Evolutionary conservation across 2,888 invertebrate genomes (phyloP).

Genomic region (Hymenopus coronatus): DNA sequence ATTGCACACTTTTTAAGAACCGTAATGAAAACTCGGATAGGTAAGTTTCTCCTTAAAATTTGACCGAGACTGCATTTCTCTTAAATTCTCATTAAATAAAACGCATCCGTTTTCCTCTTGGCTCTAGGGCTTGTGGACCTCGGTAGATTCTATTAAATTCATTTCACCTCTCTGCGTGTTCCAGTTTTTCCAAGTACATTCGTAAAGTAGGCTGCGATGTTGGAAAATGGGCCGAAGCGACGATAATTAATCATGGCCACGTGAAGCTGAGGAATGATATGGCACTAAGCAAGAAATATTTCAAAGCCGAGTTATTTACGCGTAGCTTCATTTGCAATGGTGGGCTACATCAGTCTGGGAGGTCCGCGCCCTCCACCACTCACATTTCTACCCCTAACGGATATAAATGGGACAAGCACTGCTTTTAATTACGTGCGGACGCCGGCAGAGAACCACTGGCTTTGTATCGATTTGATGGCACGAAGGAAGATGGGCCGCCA

Average conservation of each 20-base stretch:
- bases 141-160: too few species aligned
- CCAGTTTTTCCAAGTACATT: neutral
- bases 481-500: neutral
- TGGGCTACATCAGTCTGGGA: neutral
- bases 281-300: neutral
- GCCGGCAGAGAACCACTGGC: neutral
- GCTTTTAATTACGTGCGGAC: neutral
- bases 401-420: neutral
- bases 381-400: neutral
- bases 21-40: too few species aligned
- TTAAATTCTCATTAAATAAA: too few species aligned
- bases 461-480: neutral
- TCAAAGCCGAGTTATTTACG: neutral
- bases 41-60: too few species aligned
- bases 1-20: too few species aligned
- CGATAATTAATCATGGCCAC: neutral
- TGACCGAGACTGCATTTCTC: too few species aligned
- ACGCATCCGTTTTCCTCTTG: too few species aligned
- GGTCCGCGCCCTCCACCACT: too few species aligned
- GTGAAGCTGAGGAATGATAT: neutral
- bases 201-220: neutral
- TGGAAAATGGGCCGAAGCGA: neutral
- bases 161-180: neutral
- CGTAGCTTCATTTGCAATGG: neutral
- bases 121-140: too few species aligned